phyloP scores from a whole-genome alignment of 2,888 invertebrate genomes.

The Cantharis rufa region DNA sequence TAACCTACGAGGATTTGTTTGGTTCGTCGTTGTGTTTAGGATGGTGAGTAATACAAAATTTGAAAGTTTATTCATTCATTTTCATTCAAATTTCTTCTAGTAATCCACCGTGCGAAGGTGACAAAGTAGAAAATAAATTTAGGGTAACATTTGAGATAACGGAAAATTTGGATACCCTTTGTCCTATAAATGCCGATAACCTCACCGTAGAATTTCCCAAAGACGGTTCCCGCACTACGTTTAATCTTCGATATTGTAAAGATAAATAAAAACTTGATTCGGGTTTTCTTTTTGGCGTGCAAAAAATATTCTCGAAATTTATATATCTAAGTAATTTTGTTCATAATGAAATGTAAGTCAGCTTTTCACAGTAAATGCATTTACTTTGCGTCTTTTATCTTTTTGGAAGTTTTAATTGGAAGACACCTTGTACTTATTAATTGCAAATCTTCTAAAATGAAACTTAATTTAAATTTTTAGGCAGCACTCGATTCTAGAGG shows the following conservation, averaged over 20 bases:
- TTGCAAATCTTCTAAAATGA: background rate
- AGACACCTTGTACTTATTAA: background rate
- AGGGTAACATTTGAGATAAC: conserved; percentile 18
- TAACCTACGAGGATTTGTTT: conserved; percentile 52
- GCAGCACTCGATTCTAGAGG: background rate
- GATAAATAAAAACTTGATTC: background rate
- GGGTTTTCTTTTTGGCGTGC: no score
- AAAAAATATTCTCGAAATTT: background rate
- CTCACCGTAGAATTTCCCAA: conserved; percentile 26
- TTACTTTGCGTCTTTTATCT: no score
- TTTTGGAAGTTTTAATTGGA: background rate
- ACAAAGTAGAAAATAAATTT: conserved; percentile 2
- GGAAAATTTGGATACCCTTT: conserved; percentile 4
- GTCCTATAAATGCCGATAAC: background rate
- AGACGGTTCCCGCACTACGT: conserved; percentile 27
- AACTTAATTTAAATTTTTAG: background rate
- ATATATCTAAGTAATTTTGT: background rate
- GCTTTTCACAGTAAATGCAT: background rate
- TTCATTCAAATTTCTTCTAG: background rate
- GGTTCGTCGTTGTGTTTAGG: conserved; percentile 17
- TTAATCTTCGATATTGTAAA: background rate
- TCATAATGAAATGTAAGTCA: background rate
- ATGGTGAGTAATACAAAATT: background rate
- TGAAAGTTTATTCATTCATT: background rate
- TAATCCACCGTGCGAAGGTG: background rate